A percentile compares a stretch with the other conserved stretches of the same genome.
Conservation (phyloP, 92 coral and sea anemone genomes). For the Palythoa grandiflora region DNA sequence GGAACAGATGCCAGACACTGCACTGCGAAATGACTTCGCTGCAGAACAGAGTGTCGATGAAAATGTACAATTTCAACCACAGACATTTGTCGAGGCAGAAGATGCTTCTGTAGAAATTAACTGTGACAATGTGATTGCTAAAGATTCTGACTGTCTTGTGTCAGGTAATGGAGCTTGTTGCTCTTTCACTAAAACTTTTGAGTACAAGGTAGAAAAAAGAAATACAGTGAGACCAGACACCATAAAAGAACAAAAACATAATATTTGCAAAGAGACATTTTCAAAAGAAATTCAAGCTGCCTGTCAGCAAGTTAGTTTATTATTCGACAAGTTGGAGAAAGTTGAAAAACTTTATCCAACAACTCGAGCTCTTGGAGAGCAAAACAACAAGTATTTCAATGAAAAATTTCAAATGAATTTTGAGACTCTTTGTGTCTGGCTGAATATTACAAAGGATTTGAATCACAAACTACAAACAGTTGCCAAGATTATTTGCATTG, state of each 20-base stretch:
- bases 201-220: neutral
- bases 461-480: conserved; percentile 84
- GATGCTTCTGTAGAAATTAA: neutral
- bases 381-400: conserved; percentile 71
- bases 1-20: neutral
- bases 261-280: conserved; percentile 4
- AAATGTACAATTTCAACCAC: neutral
- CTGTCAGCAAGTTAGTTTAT: conserved; percentile 58
- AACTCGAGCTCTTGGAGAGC: conserved; percentile 79
- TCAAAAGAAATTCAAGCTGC: conserved; percentile 66
- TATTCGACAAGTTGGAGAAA: conserved; percentile 78
- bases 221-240: neutral
- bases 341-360: conserved; percentile 91
- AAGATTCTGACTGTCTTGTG: neutral
- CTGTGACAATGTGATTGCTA: neutral
- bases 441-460: conserved; percentile 85
- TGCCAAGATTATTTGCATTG: conserved; percentile 88
- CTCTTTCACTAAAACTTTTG: neutral
- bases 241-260: neutral
- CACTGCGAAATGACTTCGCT: neutral
- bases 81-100: neutral
- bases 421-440: conserved; percentile 87
- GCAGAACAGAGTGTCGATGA: neutral
- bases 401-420: conserved; percentile 72
- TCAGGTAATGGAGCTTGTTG: neutral